These are phyloP conservation scores for Megalops cyprinoides DNA, from an alignment of 2,797 vertebrate genomes.

Conservation along the genomic window DNA sequence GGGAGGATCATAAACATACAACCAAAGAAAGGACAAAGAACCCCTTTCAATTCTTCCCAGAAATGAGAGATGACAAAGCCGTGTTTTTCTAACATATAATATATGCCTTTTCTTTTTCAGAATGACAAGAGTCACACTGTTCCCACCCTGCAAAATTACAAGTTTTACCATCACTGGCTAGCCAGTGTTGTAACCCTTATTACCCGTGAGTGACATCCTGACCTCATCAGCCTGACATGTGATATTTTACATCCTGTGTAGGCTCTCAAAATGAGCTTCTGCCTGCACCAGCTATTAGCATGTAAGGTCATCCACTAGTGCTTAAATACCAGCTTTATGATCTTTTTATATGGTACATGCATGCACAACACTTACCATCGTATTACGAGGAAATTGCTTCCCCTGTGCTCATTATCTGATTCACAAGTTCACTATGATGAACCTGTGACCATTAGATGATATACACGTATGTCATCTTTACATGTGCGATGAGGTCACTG, in stretches of 20 bases:
- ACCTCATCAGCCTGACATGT: background rate
- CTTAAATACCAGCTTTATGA: background rate
- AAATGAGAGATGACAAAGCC: background rate
- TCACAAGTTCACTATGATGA: background rate
- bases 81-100: no score
- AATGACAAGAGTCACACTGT: background rate
- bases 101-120: background rate
- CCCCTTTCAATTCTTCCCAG: background rate
- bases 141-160: background rate
- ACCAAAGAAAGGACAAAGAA: background rate
- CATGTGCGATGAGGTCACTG: background rate
- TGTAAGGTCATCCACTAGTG: background rate
- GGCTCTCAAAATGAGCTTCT: background rate
- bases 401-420: conserved; percentile 2
- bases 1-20: no score
- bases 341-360: conserved; percentile 9
- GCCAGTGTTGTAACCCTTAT: background rate
- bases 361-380: background rate
- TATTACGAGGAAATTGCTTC: background rate
- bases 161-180: background rate
- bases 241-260: background rate
- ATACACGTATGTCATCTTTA: conserved; percentile 3
- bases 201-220: background rate
- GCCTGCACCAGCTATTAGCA: conserved; percentile 18
- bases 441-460: background rate